Base-by-base conservation (phyloP, 2,888 invertebrate genomes). In the Lycia hirtaria region DNA sequence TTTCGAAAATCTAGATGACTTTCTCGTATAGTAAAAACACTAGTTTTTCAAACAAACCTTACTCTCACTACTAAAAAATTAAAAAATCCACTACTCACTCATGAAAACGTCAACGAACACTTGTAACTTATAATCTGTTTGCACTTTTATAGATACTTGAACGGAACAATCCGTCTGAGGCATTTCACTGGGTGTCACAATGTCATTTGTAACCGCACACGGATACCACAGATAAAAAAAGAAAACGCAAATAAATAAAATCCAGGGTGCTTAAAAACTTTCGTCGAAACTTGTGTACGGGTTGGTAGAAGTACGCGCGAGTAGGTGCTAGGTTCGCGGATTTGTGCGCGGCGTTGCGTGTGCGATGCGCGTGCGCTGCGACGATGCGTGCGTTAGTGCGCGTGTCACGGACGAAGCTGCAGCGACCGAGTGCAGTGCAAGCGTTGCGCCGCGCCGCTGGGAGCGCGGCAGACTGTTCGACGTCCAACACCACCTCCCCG, bases 41-140 rank as follows among this genome's bases (percentile, higher is more conserved):
- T 20, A 3, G 19, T 17, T 41, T 28, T 9, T 5, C 30, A 15
- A 19, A 26, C 14, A 28, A 15, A 38, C 15, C 32, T 51, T 41
- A 51, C 41, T 32, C 19, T n/a, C 24, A 22, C 7, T 20, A 20
- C 10, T 10, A 62, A 40, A 47, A 44, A 20, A 51, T 54, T 55
- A 64, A 54, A 62, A 63, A 57, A 55, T 59, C 60, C 43, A 55
- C 55, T 75, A 92, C 91, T 91, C 78, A 92, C 92, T 92, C 92
- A 92, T 92, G 88, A 83, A 91, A 88, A 92, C 88, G 90, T 92
- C 91, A 82, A 92, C 81, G 78, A 85, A 83, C 81, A 92, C 85
- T 85, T 89, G 84, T 70, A 88, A 82, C 73, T 87, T 76, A 80
- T 80, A 81, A 72, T 81, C 80, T 40, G 88, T 88, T 81, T 88